Evolutionary conservation across 2,888 invertebrate genomes (phyloP), one percentile per base, ranked within the genome.

Genomic region (Acleris cristana): DNA sequence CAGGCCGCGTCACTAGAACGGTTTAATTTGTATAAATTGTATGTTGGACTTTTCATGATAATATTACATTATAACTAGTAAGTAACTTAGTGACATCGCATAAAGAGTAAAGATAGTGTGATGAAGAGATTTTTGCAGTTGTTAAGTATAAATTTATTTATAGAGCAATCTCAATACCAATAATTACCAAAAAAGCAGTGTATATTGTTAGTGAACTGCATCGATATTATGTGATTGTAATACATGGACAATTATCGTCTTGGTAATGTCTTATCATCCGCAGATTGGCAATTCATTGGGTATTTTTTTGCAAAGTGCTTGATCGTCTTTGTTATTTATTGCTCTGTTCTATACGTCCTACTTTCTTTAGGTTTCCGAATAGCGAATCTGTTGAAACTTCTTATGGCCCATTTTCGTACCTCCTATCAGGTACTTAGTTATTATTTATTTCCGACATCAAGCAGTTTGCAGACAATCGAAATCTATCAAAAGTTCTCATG

Each of bases 81-180:
- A 90, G 91, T 92, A 92, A 92, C 83, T 89, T 92, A 92, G 92
- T 90, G 90, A 92, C 88, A 92, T 90, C 87, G 87, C 84, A 82
- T 88, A 87, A 88, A 86, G 87, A 89, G 84, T 90, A 90, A 92
- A 86, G 84, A 89, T 91, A 92, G 91, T 88, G 89, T 88, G 91
- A 91, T 84, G 91, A 91, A 91, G 92, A 92, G 92, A 92, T 91
- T 92, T 92, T 91, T 92, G 92, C 92, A 90, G 89, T 91, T 92
- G 91, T 92, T 92, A 92, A 92, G 91, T 89, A 91, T 92, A 92
- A 91, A 92, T 90, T 92, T 92, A 92, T 92, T 92, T 91, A 92
- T 92, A 92, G 89, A 91, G 87, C 89, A 90, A 91, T 92, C 91
- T 90, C 90, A 92, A 92, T 92, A 92, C 92, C 92, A 92, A 92